Percentiles rank a stretch among this genome's conserved stretches.
Conservation (phyloP, 2,113 vertebrate genomes). For the Poeciliopsis occidentalis region DNA sequence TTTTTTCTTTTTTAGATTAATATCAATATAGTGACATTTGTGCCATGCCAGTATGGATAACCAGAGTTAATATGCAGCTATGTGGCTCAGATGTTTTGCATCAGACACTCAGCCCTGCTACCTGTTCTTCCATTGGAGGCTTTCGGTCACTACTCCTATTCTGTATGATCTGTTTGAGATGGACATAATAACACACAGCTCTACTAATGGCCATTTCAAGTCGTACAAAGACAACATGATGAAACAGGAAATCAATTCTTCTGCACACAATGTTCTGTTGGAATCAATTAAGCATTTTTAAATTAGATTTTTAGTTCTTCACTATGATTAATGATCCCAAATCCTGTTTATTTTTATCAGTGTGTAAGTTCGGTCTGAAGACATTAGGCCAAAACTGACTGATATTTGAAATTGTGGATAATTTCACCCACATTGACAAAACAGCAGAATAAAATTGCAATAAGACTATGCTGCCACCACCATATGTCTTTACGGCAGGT, state of each 20-base stretch:
- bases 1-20: slow-evolving; percentile 4
- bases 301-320: no score
- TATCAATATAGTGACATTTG: slow-evolving; percentile 9
- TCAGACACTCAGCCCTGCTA: slow-evolving; percentile 77
- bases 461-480: no score
- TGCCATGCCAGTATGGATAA: slow-evolving; percentile 64
- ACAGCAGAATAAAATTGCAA: no score
- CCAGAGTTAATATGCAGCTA: slow-evolving; percentile 46
- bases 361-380: no score
- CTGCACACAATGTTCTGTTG: not conserved
- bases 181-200: slow-evolving; percentile 68
- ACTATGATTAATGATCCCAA: no score
- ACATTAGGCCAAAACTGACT: no score
- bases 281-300: no score
- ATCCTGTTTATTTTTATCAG: no score
- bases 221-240: slow-evolving; percentile 13
- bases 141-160: slow-evolving; percentile 77
- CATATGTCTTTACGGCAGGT: no score
- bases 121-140: slow-evolving; percentile 76
- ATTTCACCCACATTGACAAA: no score
- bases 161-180: slow-evolving; percentile 85
- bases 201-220: slow-evolving; percentile 12
- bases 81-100: slow-evolving; percentile 52
- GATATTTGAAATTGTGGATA: no score
- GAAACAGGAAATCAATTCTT: not conserved